Evolutionary conservation across 2,113 vertebrate genomes (phyloP), one percentile per base, ranked within the genome.

Genomic region (Euleptes europaea): DNA sequence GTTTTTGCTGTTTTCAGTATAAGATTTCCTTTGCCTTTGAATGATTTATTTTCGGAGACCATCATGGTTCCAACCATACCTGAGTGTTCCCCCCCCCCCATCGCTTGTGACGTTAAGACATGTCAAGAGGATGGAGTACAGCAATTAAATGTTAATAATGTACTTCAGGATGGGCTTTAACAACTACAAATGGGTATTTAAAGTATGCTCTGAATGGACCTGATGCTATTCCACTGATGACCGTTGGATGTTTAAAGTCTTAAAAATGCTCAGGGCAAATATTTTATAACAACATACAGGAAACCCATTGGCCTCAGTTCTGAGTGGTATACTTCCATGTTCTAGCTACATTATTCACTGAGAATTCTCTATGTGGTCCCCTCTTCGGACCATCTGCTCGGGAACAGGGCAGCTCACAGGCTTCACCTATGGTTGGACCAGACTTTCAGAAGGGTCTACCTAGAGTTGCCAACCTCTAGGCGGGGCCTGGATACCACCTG

Each of bases 91-190:
- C n/a, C n/a, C n/a, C n/a, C n/a, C n/a, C n/a, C n/a, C n/a, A n/a
- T n/a, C n/a, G n/a, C 31, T 67, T 69, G 60, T 60, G 40, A 79
- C 42, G 35, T 72, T 60, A 60, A 82, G 35, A 42, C 38, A 72
- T 63, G 38, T 74, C 76, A 79, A 71, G 66, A 71, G 83, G 38
- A 71, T 63, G 66, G 38, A 79, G 51, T 63, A 31, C n/a, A 47
- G 75, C 67, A 85, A 85, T 71, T 63, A 84, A 78, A 70, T 44
- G 83, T 78, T 60, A 85, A 85, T 78, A 44, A 72, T 79, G 11
- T 71, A 38, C 19, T 78, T 57, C 5, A 2, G 19, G 13, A 44
- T 78, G 66, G 54, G 49, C 38, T 57, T 84, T 84, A 47, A 35
- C 49, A 33, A 33, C 66, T 71, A 21, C 51, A 71, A 57, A 70